Percentiles rank a stretch among this genome's conserved stretches.
phyloP scores from a whole-genome alignment of 2,888 invertebrate species.

The Buathra laborator region DNA sequence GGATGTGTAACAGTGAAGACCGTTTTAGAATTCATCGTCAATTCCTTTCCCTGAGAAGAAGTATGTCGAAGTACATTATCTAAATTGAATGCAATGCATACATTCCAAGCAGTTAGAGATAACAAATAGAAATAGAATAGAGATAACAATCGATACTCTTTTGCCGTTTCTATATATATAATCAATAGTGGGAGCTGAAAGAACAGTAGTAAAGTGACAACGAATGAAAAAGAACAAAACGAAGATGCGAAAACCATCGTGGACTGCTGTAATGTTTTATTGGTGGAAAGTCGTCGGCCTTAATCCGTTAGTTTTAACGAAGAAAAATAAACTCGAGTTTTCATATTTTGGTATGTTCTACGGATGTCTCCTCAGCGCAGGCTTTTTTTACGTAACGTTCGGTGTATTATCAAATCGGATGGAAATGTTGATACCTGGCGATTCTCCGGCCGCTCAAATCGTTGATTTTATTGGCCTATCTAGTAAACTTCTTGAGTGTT shows the following conservation, averaged over 20 bases:
- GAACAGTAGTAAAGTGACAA: neutral
- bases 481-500: neutral
- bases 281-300: conserved; percentile 55
- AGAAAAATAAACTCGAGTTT: conserved; percentile 29
- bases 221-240: conserved; percentile 13
- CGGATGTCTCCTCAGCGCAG: conserved; percentile 10
- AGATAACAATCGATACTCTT: neutral
- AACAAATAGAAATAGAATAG: no score
- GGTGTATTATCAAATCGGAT: neutral
- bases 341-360: conserved; percentile 42
- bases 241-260: conserved; percentile 26
- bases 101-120: neutral
- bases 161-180: no score
- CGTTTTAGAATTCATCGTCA: neutral
- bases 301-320: conserved; percentile 43
- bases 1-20: neutral
- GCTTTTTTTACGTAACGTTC: conserved; percentile 3
- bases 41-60: neutral
- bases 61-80: conserved; percentile 16
- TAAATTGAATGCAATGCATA: conserved; percentile 20
- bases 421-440: neutral
- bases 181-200: neutral
- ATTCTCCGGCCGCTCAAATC: conserved; percentile 35
- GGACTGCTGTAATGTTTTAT: conserved; percentile 41
- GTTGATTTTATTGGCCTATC: neutral